phyloP scores from a whole-genome alignment of 2,888 invertebrate genomes.

The Callimorpha dominula region DNA sequence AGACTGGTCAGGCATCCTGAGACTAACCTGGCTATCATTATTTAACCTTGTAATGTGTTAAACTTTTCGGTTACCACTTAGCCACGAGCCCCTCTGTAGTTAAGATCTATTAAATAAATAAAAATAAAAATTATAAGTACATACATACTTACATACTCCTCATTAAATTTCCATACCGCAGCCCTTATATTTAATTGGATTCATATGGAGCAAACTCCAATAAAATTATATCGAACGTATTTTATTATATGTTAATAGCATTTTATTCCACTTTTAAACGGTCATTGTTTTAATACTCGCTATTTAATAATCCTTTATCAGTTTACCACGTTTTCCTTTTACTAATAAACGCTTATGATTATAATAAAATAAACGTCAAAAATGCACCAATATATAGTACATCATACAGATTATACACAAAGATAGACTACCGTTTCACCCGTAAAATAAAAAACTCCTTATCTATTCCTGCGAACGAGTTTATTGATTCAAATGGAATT shows the following conservation, averaged over 20 bases:
- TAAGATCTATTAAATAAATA: too few species aligned
- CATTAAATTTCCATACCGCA: too few species aligned
- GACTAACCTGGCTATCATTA: too few species aligned
- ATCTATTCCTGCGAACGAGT: constrained; percentile 51
- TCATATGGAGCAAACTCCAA: too few species aligned
- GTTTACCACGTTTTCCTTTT: background rate
- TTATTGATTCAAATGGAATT: constrained; percentile 56
- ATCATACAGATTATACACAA: constrained; percentile 30
- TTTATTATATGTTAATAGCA: background rate
- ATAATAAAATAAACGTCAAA: constrained; percentile 3
- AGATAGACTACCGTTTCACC: constrained; percentile 47
- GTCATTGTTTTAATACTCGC: background rate
- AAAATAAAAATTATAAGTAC: too few species aligned
- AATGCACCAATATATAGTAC: constrained; percentile 26
- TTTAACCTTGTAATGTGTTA: too few species aligned
- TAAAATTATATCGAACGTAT: background rate
- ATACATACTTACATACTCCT: too few species aligned
- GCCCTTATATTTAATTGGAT: too few species aligned
- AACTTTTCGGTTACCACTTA: too few species aligned
- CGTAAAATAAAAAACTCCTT: constrained; percentile 42
- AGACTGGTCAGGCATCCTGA: too few species aligned
- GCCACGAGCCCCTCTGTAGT: too few species aligned
- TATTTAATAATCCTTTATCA: background rate
- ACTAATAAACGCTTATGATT: background rate
- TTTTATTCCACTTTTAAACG: background rate